Evolutionary conservation across 2,113 vertebrate species (phyloP).

Genomic region (Poicephalus meyeri): DNA sequence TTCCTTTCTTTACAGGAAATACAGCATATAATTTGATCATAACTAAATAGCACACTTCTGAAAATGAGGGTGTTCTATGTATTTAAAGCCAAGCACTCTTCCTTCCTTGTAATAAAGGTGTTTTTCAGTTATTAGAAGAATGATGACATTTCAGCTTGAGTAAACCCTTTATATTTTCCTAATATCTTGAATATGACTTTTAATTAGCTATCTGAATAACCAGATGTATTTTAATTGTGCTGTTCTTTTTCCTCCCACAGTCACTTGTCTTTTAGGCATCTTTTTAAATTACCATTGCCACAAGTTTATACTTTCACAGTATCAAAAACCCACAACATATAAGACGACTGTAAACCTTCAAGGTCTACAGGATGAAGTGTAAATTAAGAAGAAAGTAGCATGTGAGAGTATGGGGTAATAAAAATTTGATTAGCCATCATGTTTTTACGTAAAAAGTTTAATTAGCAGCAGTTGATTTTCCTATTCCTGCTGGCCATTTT

Average conservation of each 20-base stretch:
- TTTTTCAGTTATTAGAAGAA: neutral
- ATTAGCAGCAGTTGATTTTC: conserved; percentile 26
- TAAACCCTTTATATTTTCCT: neutral
- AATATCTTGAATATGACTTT: neutral
- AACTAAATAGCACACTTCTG: neutral
- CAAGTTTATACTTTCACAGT: neutral
- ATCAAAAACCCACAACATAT: neutral
- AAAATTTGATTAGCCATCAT: conserved; percentile 16
- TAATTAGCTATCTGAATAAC: neutral
- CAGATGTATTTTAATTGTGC: neutral
- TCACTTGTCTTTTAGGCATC: neutral
- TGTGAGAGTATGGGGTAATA: neutral
- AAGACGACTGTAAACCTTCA: neutral
- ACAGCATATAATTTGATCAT: neutral
- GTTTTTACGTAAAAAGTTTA: conserved; percentile 22
- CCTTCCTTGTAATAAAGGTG: neutral
- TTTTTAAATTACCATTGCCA: neutral
- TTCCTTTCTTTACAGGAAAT: neutral
- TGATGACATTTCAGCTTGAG: neutral
- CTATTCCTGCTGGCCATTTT: neutral
- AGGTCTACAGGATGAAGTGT: neutral
- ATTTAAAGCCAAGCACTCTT: neutral
- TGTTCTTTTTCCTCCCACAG: neutral
- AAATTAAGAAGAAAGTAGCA: conserved; percentile 8
- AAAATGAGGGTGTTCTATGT: neutral